Percentiles rank a stretch among this genome's conserved stretches.
phyloP scores from a whole-genome alignment of 2,888 invertebrate genomes.

The Drosophila greeni region DNA sequence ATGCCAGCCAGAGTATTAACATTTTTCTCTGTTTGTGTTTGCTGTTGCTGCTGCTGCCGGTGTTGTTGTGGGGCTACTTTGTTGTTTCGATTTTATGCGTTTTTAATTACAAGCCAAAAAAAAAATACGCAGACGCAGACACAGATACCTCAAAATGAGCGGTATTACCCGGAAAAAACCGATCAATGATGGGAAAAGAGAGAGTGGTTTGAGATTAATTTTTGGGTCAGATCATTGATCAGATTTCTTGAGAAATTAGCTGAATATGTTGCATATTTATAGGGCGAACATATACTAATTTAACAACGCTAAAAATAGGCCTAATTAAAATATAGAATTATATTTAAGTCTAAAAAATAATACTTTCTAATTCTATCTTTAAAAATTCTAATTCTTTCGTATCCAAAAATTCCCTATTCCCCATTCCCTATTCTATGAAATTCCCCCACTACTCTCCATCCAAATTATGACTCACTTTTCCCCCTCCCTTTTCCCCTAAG shows the following conservation, averaged over 20 bases:
- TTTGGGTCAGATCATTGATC: too few relatives aligned
- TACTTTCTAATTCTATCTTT: too few relatives aligned
- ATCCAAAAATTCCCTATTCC: too few relatives aligned
- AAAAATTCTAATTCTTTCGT: too few relatives aligned
- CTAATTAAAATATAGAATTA: too few relatives aligned
- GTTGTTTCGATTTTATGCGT: conserved; percentile 54
- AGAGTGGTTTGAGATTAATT: conserved; percentile 1
- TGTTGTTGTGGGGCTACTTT: conserved; percentile 43
- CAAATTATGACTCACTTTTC: background rate
- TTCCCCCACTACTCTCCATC: too few relatives aligned
- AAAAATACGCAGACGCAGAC: conserved; percentile 33
- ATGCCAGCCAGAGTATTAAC: conserved; percentile 32
- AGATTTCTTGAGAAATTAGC: background rate
- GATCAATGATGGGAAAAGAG: background rate
- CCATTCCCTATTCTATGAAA: too few relatives aligned
- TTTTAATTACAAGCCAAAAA: conserved; percentile 54
- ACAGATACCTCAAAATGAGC: conserved; percentile 36
- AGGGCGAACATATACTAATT: background rate
- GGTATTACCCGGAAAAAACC: conserved; percentile 11
- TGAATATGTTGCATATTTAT: background rate
- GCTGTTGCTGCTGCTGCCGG: conserved; percentile 21
- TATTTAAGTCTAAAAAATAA: background rate
- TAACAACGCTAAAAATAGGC: background rate
- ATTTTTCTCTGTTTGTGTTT: conserved; percentile 40
- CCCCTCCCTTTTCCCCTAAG: background rate